Percentiles rank a stretch among this genome's conserved stretches.
phyloP scores from a whole-genome alignment of 2,888 invertebrate genomes.

The Tuberolachnus salignus region DNA sequence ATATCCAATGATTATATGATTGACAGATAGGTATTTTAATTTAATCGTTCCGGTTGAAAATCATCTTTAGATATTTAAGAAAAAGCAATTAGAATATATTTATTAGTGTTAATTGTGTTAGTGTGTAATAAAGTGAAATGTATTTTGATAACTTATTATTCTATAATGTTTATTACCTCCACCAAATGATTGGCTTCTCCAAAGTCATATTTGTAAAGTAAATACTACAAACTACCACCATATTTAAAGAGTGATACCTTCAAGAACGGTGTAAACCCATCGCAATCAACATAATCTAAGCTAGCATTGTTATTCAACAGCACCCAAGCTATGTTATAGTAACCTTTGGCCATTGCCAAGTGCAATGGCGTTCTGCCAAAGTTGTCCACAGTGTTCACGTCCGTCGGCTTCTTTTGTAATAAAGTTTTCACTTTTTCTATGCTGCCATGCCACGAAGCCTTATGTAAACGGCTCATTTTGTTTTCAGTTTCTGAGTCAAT shows the following conservation, averaged over 20 bases:
- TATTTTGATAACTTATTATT: not conserved
- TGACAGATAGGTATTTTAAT: no score
- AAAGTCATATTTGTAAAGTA: conserved; percentile 28
- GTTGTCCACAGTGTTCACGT: conserved; percentile 61
- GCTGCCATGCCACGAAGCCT: conserved; percentile 60
- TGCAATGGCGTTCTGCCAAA: conserved; percentile 61
- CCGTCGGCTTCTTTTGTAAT: conserved; percentile 60
- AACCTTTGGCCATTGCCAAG: conserved; percentile 61
- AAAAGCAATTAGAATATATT: no score
- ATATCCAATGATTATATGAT: no score
- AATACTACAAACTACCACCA: conserved; percentile 42
- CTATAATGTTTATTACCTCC: not conserved
- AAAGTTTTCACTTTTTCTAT: conserved; percentile 60
- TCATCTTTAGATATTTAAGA: no score
- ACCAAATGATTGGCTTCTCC: conserved; percentile 20
- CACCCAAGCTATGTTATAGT: conserved; percentile 61
- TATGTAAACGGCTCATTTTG: conserved; percentile 61
- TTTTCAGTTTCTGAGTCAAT: conserved; percentile 60
- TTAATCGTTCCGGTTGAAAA: no score
- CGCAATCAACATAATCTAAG: conserved; percentile 60
- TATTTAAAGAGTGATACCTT: conserved; percentile 59
- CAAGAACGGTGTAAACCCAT: conserved; percentile 61
- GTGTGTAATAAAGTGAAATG: not conserved
- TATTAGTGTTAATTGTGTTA: not conserved
- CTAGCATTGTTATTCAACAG: conserved; percentile 61